Evolutionary conservation across 2,113 vertebrate species (phyloP).

Genomic region (Orcinus orca): DNA sequence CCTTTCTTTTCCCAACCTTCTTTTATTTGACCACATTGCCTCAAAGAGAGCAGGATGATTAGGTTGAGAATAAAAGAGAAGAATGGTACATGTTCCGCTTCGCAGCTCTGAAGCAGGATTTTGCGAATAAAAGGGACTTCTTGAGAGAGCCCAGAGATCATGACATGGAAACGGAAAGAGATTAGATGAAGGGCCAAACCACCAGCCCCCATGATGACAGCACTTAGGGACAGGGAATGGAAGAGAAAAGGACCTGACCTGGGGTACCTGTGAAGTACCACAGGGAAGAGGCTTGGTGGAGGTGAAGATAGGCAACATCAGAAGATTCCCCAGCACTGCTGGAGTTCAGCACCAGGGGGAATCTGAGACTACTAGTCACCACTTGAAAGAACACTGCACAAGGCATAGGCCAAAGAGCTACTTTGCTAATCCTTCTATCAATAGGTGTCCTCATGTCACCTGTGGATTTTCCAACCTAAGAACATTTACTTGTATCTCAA

Average conservation of each 20-base stretch:
- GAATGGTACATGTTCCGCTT: background rate
- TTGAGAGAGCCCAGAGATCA: background rate
- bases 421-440: background rate
- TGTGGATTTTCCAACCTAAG: background rate
- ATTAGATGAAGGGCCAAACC: background rate
- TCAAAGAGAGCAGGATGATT: background rate
- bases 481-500: background rate
- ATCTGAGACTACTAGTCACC: background rate
- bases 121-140: background rate
- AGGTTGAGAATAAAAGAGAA: background rate
- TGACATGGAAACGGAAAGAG: background rate
- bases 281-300: background rate
- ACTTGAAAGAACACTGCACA: background rate
- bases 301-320: background rate
- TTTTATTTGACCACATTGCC: background rate
- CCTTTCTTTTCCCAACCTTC: background rate
- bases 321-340: background rate
- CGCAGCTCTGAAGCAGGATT: background rate
- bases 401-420: background rate
- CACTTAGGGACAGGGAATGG: background rate
- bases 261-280: no score
- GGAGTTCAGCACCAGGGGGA: background rate
- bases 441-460: background rate
- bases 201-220: background rate
- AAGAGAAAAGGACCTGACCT: background rate